Conservation (phyloP, 2,113 vertebrate genomes). For the Cephalopholis sonnerati region DNA sequence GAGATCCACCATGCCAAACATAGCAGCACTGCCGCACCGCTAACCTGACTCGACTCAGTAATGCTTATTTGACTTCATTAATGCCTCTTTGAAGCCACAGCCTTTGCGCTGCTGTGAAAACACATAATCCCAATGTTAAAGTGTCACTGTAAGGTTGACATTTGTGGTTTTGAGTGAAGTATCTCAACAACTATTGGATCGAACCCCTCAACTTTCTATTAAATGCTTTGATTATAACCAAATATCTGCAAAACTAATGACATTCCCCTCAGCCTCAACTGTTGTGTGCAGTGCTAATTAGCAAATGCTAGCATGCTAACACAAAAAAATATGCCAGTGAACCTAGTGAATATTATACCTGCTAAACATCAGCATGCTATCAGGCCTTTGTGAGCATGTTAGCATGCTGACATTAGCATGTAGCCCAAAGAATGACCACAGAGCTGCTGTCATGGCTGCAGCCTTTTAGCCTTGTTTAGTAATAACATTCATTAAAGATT, state of each 20-base stretch:
- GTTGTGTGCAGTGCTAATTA: neutral
- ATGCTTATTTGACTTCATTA: slow-evolving; percentile 25
- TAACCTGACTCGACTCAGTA: slow-evolving; percentile 32
- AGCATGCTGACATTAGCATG: neutral
- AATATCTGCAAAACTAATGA: neutral
- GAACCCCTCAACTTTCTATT: neutral
- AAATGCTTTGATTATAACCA: neutral
- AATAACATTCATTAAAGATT: slow-evolving; percentile 6
- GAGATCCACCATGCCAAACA: slow-evolving; percentile 21
- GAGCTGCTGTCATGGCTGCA: neutral
- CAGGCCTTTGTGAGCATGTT: slow-evolving; percentile 3
- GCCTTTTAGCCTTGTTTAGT: neutral
- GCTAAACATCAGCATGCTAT: neutral
- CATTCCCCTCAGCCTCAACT: neutral
- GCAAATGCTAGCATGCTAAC: neutral
- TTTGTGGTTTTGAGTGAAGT: neutral
- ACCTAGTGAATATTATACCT: neutral
- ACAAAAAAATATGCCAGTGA: neutral
- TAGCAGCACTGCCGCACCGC: slow-evolving; percentile 2
- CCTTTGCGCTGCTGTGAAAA: neutral
- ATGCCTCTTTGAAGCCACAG: slow-evolving; percentile 9
- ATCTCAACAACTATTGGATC: neutral
- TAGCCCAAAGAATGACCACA: neutral
- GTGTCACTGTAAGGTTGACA: neutral
- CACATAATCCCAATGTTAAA: neutral